phyloP scores from a whole-genome alignment of 2,888 invertebrate genomes.

The Meghimatium bilineatum region DNA sequence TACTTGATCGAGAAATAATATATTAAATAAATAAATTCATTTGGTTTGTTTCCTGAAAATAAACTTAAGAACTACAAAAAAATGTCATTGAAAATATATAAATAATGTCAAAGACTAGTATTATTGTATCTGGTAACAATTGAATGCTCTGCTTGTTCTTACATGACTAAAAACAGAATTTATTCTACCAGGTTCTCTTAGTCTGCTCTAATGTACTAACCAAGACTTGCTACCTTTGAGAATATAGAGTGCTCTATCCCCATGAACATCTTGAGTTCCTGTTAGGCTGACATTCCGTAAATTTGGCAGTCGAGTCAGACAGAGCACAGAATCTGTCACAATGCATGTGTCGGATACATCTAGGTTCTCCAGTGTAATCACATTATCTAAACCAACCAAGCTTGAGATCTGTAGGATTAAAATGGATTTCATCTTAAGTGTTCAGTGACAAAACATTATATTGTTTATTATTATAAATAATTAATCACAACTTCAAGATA shows the following conservation, averaged over 20 bases:
- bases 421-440: not conserved
- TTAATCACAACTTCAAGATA: too few species aligned
- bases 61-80: too few species aligned
- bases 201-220: not conserved
- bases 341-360: constrained; percentile 71
- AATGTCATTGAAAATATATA: too few species aligned
- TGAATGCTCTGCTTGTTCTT: not conserved
- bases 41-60: too few species aligned
- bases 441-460: too few species aligned
- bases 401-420: constrained; percentile 62
- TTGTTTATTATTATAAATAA: too few species aligned
- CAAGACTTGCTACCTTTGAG: constrained; percentile 57
- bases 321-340: constrained; percentile 67
- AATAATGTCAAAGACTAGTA: not conserved
- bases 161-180: not conserved
- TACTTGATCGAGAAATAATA: too few species aligned
- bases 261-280: constrained; percentile 68
- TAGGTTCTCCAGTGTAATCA: constrained; percentile 63
- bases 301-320: constrained; percentile 58
- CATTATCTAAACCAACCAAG: constrained; percentile 67
- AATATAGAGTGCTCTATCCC: constrained; percentile 69
- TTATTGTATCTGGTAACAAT: not conserved
- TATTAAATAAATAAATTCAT: too few species aligned
- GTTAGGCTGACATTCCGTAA: constrained; percentile 68
- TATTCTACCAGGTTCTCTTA: not conserved